phyloP scores from a whole-genome alignment of 2,113 vertebrate genomes.

The Rhynchomys soricoides region DNA sequence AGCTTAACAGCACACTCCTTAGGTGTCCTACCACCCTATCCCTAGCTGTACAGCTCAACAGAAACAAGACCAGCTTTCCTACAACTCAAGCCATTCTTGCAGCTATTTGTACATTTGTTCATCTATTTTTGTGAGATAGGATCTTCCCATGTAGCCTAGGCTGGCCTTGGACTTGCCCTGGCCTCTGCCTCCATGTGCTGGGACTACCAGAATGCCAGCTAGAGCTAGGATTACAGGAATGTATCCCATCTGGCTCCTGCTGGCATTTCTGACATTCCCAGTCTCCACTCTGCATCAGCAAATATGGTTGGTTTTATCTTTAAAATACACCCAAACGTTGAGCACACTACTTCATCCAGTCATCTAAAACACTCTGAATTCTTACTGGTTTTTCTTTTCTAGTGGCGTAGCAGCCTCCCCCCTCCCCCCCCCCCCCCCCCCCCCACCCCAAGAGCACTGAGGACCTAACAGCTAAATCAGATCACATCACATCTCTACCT shows the following conservation, averaged over 20 bases:
- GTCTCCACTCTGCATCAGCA: background rate
- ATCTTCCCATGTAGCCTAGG: background rate
- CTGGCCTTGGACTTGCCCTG: background rate
- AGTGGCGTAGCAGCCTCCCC: background rate
- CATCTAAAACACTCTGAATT: background rate
- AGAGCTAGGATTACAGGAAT: background rate
- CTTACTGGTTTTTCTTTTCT: background rate
- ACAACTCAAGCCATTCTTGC: background rate
- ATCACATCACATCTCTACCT: background rate
- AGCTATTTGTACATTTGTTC: background rate
- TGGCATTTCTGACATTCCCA: background rate
- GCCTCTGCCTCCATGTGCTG: background rate
- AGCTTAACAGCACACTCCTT: background rate
- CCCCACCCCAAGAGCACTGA: background rate
- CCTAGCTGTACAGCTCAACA: background rate
- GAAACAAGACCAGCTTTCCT: background rate
- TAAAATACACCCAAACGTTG: background rate
- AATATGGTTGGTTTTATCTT: background rate
- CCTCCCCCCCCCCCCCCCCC: rapidly evolving
- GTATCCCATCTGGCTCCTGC: background rate
- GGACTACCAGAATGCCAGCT: background rate
- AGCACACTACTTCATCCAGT: no score
- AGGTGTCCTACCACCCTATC: no score
- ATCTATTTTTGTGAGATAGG: background rate
- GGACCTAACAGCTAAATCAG: background rate